Conservation (phyloP, 2,888 invertebrate genomes). For the Cosmorhoe ocellata region DNA sequence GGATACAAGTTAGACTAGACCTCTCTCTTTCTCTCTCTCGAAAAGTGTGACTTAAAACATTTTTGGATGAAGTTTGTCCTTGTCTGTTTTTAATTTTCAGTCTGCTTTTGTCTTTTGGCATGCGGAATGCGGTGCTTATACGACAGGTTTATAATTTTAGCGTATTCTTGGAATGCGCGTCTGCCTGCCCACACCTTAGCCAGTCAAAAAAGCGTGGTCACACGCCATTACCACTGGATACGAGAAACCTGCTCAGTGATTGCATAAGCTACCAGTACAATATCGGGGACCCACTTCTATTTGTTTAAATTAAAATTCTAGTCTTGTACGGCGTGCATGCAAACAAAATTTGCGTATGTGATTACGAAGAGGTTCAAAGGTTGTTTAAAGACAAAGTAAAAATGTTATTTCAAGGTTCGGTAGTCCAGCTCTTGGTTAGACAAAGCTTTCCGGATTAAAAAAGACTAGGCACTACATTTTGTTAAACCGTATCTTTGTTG, state of each 20-base stretch:
- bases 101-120: too few species aligned
- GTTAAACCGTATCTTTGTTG: too few species aligned
- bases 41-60: too few species aligned
- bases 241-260: conserved; percentile 23
- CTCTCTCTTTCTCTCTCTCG: too few species aligned
- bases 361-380: conserved; percentile 13
- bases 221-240: conserved; percentile 16
- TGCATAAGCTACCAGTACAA: conserved; percentile 23
- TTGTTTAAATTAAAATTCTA: conserved; percentile 30
- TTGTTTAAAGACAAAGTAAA: conserved; percentile 7
- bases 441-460: not conserved
- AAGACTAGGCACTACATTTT: too few species aligned
- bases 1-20: too few species aligned
- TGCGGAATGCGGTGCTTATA: too few species aligned
- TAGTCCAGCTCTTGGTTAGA: not conserved
- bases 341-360: conserved; percentile 13
- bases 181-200: conserved; percentile 9
- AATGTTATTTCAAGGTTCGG: not conserved
- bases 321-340: conserved; percentile 14
- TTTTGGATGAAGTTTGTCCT: too few species aligned
- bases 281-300: conserved; percentile 25
- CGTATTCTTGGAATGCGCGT: conserved; percentile 7
- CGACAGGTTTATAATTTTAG: not conserved
- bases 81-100: too few species aligned
- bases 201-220: conserved; percentile 13